phyloP scores from a whole-genome alignment of 2,113 vertebrate genomes.

The Candoia aspera region DNA sequence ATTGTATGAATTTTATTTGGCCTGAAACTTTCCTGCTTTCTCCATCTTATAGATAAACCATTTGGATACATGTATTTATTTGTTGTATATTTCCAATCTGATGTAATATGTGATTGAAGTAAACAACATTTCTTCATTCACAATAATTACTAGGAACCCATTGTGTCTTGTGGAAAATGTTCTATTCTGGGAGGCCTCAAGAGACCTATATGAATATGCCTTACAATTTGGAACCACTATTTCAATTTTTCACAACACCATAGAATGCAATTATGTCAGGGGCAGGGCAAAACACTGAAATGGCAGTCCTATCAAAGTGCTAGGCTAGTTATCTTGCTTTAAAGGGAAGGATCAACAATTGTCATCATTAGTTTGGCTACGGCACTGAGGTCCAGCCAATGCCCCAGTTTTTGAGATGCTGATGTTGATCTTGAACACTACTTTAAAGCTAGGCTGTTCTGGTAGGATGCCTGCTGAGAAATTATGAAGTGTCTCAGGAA shows the following conservation, averaged over 20 bases:
- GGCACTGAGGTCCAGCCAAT: background rate
- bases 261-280: background rate
- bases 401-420: background rate
- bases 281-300: background rate
- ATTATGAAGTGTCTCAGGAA: background rate
- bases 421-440: background rate
- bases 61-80: background rate
- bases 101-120: background rate
- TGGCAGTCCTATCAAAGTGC: background rate
- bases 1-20: background rate
- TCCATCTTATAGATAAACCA: background rate
- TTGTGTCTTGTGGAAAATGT: background rate
- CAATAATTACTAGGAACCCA: background rate
- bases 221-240: background rate
- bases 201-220: background rate
- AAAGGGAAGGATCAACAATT: background rate
- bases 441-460: background rate
- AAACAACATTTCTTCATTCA: background rate
- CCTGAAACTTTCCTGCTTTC: background rate
- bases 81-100: background rate
- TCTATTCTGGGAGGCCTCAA: background rate
- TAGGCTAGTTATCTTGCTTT: background rate
- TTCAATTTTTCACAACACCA: background rate
- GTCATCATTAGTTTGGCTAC: background rate
- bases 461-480: background rate